Base-by-base conservation (phyloP, 1,140 invertebrate species). In the Thaumetopoea pityocampa region DNA sequence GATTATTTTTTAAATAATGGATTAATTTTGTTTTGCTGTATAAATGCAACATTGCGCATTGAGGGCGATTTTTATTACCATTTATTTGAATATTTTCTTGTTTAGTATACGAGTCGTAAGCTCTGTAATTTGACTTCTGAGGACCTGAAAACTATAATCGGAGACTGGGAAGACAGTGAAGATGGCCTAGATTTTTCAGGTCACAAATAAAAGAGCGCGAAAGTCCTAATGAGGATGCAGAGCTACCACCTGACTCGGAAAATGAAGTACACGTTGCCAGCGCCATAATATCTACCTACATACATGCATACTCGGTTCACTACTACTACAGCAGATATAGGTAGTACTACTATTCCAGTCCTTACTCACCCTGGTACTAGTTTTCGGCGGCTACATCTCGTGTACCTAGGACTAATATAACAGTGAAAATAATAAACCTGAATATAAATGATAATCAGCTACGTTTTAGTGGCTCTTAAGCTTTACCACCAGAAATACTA, bases 91-190 rank as follows among this genome's bases (percentile, higher is more conserved):
- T 19, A 19, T 19, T 19, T 19, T 3, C 6, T 19, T 19, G n/a
- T 19, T 19, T 6, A 19, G 18, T 19, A 19, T 6, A 19, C 6
- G 18, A 6, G 18, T 4, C 18, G n/a, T n/a, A n/a, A n/a, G n/a
- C n/a, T n/a, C n/a, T n/a, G 6, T 19, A 19, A 19, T 19, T 19
- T 19, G 30, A 33, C 30, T 7, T 8, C 14, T 33, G 12, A 33
- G 17, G 30, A 33, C 15, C 17, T 33, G 16, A n/a, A 33, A 33
- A 33, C 16, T n/a, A 33, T 33, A 17, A n/a, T 33, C 5, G 17
- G 30, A 17, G 15, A 33, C 7, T 33, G 30, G 30, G 30, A 19
- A 33, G 30, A 33, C 30, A 33, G 30, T 33, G 30, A 33, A 33
- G 30, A 33, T 33, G 30, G 17, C 30, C 17, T 33, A 3, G 30